Evolutionary conservation across 2,113 vertebrate genomes (phyloP).

Genomic region (Chionomys nivalis): DNA sequence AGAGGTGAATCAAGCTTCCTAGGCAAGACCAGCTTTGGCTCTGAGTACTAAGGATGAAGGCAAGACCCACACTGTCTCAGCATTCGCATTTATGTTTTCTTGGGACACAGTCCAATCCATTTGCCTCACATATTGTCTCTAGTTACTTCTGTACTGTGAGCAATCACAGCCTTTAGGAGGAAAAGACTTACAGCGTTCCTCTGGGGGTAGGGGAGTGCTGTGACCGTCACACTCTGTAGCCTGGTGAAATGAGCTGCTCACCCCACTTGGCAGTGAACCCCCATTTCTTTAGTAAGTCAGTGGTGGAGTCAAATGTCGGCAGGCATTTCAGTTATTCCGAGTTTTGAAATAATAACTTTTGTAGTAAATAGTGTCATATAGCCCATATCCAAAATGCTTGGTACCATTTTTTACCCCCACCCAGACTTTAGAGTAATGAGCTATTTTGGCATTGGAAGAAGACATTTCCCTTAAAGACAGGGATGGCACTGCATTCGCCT

Average conservation of each 20-base stretch:
- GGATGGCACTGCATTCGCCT: background rate
- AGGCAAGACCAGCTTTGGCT: background rate
- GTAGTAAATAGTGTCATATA: background rate
- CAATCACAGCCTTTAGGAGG: background rate
- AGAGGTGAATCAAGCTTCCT: background rate
- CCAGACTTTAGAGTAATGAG: background rate
- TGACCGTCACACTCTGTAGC: background rate
- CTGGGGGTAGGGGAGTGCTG: background rate
- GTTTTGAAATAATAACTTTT: background rate
- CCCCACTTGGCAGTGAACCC: background rate
- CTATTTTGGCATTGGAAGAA: background rate
- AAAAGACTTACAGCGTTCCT: background rate
- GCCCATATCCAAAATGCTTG: background rate
- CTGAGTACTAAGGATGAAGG: background rate
- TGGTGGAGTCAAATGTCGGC: no score
- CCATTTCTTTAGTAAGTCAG: background rate
- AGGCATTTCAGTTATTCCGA: background rate
- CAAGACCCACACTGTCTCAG: background rate
- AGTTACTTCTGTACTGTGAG: background rate
- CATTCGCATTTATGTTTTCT: background rate
- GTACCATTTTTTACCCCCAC: background rate
- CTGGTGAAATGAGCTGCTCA: background rate
- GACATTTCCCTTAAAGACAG: background rate
- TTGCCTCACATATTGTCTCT: background rate
- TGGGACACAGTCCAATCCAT: background rate